Conservation (phyloP, 2,113 vertebrate genomes). For the Pseudolaguvia tuberculata region DNA sequence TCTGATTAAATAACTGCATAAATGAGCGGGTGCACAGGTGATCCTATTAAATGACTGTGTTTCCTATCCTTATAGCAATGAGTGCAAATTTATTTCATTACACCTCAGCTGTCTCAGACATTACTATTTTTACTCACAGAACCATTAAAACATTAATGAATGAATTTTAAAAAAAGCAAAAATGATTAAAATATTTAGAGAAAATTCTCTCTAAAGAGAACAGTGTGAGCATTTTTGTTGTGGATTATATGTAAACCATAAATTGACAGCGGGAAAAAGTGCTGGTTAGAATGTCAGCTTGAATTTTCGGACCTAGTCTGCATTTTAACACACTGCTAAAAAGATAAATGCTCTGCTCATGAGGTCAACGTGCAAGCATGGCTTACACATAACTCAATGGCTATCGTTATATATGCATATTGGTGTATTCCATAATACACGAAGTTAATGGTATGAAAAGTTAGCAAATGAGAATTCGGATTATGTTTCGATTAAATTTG, state of each 20-base stretch:
- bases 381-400: slow-evolving; percentile 31
- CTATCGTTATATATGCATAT: not conserved
- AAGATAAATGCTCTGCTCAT: not conserved
- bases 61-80: slow-evolving; percentile 22
- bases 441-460: slow-evolving; percentile 18
- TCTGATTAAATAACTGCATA: too few relatives aligned
- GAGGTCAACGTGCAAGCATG: not conserved
- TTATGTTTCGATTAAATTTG: slow-evolving; percentile 42
- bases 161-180: not conserved
- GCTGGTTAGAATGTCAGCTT: not conserved
- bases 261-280: not conserved
- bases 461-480: slow-evolving; percentile 35
- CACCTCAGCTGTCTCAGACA: slow-evolving; percentile 7
- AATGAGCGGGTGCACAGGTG: too few relatives aligned
- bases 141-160: not conserved
- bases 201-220: slow-evolving; percentile 7
- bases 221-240: not conserved
- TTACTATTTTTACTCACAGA: slow-evolving; percentile 14
- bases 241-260: slow-evolving; percentile 3
- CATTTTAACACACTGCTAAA: not conserved
- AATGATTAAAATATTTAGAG: not conserved
- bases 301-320: not conserved
- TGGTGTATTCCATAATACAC: slow-evolving; percentile 5
- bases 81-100: slow-evolving; percentile 11
- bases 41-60: too few relatives aligned